Conservation (phyloP, 2,113 vertebrate genomes). For the Mionectes macconnelli region DNA sequence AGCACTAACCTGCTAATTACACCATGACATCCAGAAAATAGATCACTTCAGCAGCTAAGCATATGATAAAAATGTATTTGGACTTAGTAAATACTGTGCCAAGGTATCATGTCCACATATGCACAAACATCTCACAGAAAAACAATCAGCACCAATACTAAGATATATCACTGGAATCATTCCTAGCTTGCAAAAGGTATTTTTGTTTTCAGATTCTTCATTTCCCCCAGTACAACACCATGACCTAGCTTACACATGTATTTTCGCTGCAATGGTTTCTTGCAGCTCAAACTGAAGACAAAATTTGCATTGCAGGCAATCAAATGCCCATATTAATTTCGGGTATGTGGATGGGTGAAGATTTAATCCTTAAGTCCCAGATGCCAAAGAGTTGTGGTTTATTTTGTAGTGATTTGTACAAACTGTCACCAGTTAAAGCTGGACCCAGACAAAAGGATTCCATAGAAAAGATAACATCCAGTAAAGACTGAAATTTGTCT, state of each 20-base stretch:
- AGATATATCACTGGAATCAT: neutral
- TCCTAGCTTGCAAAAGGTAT: neutral
- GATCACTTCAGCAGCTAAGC: neutral
- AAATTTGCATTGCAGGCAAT: neutral
- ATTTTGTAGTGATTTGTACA: neutral
- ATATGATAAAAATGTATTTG: neutral
- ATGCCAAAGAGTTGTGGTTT: neutral
- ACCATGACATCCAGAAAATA: neutral
- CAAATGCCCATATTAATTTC: neutral
- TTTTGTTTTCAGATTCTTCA: neutral
- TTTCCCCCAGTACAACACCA: neutral
- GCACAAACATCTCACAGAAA: neutral
- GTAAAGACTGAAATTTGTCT: neutral
- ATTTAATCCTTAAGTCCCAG: neutral
- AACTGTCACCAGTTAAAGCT: neutral
- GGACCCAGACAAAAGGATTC: neutral
- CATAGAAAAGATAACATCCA: neutral
- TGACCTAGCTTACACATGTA: neutral
- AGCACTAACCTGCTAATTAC: neutral
- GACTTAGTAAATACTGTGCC: neutral
- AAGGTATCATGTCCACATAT: fast-evolving
- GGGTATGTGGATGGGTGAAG: neutral
- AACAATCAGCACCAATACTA: neutral
- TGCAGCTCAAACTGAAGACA: neutral
- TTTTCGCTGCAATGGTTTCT: neutral